Evolutionary conservation across 2,888 invertebrate genomes (phyloP).

Genomic region (Hydraecia micacea): DNA sequence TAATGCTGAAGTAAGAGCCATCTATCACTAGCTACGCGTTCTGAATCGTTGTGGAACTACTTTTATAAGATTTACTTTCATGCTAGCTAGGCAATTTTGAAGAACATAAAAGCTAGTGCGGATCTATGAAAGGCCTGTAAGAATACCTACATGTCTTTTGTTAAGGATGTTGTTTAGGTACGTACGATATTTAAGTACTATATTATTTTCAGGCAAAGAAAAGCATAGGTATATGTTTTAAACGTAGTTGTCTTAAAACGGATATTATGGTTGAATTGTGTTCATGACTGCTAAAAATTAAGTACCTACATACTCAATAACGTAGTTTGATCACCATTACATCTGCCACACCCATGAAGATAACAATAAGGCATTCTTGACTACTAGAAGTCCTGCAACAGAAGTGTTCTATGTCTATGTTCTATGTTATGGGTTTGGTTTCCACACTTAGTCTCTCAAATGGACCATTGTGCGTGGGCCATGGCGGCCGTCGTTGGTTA

Average conservation of each 20-base stretch:
- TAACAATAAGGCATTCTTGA: not conserved
- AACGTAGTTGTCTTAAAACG: not conserved
- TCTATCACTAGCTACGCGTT: conserved; percentile 25
- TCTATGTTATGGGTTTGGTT: too few relatives aligned
- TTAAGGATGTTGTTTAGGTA: not conserved
- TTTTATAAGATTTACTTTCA: conserved; percentile 30
- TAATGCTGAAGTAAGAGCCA: not conserved
- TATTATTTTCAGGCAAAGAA: not conserved
- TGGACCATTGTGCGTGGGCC: too few relatives aligned
- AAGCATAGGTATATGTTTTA: not conserved
- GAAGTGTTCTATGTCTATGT: too few relatives aligned
- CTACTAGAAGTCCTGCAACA: not conserved
- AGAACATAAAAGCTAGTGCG: not conserved
- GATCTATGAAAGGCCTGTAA: not conserved
- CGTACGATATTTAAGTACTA: not conserved
- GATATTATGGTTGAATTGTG: not conserved
- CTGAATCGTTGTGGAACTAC: conserved; percentile 23
- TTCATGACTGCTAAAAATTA: not conserved
- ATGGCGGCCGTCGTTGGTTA: too few relatives aligned
- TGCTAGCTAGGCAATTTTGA: not conserved
- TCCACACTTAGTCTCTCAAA: too few relatives aligned
- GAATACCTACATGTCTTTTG: not conserved
- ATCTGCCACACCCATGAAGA: not conserved
- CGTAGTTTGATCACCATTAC: not conserved
- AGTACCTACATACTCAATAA: not conserved